Base-by-base conservation (phyloP, 2,888 invertebrate genomes). In the Cantharis lateralis region DNA sequence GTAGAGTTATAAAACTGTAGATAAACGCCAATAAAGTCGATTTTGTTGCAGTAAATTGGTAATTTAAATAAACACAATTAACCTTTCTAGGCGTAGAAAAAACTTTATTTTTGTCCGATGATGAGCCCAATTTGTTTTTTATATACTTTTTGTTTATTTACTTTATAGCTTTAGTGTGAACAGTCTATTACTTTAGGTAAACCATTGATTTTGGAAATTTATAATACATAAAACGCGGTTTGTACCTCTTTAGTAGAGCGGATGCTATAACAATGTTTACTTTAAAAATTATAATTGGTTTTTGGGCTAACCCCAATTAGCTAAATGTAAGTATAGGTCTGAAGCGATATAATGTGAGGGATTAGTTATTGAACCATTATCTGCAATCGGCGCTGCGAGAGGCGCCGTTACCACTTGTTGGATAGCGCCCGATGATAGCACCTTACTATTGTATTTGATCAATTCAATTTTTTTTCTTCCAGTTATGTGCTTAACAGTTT, bases 291-390 rank as follows among this genome's bases (percentile, higher is more conserved):
- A 86, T 87, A 87, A 87, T 87, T 87, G 87, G 85, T 83, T 86
- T 85, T 84, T 81, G 81, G 85, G 83, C 83, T 77, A 82, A 85
- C 85, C 84, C 86, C 87, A 87, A 87, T 87, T 87, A 87, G 87
- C 86, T 86, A 86, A 86, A 85, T 85, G 83, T 87, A 87, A 87
- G 86, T 86, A 87, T 87, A 85, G 87, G 87, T 85, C 85, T 84
- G 83, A 83, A 79, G 81, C 82, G 83, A 82, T 85, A 85, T 85
- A 86, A 86, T 85, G 82, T 83, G 81, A 82, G 84, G 84, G 86
- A 86, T 86, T 86, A 86, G 86, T 86, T 86, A 87, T 87, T 87
- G 86, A 85, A 86, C 86, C 81, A 86, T 87, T 86, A 86, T 86
- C 85, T 84, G 82, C 79, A 84, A 85, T 86, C 84, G 84, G 85